Evolutionary conservation across 37 sponge, comb jelly and placozoan species (phyloP).

Genomic region (Chondrosia reniformis): DNA sequence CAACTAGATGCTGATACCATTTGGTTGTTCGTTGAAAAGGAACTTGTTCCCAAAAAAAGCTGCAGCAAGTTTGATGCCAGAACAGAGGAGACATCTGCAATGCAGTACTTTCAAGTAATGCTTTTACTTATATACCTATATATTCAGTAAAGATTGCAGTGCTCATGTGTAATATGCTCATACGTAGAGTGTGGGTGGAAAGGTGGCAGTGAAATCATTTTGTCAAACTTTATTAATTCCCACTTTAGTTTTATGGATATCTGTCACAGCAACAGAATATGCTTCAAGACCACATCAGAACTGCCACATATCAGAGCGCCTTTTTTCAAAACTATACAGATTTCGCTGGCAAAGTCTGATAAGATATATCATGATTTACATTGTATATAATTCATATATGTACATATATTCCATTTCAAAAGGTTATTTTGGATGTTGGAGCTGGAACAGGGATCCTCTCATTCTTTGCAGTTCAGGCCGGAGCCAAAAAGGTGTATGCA

Average conservation of each 20-base stretch:
- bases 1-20: background rate
- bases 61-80: slow-evolving; percentile 73
- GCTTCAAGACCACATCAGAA: slow-evolving; percentile 93
- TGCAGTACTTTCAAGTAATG: slow-evolving; percentile 80
- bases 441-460: slow-evolving; percentile 93
- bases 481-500: slow-evolving; percentile 85
- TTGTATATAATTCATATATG: too few relatives aligned
- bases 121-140: too few relatives aligned
- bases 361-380: too few relatives aligned
- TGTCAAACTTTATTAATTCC: too few relatives aligned
- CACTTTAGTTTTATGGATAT: slow-evolving; percentile 96
- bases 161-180: too few relatives aligned
- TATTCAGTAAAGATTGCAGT: too few relatives aligned
- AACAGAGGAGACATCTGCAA: slow-evolving; percentile 89
- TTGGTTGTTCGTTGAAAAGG: slow-evolving; percentile 5
- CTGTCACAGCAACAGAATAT: slow-evolving; percentile 99
- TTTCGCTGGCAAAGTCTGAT: slow-evolving; percentile 85
- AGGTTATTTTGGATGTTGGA: slow-evolving; percentile 96
- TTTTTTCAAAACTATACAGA: slow-evolving; percentile 88
- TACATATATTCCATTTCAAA: background rate
- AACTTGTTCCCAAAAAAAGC: background rate
- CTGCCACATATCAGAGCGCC: slow-evolving; percentile 93
- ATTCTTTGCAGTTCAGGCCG: slow-evolving; percentile 94
- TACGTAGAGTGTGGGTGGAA: too few relatives aligned
- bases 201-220: too few relatives aligned